Evolutionary conservation across 37 sponge, comb jelly and placozoan species (phyloP).

Genomic region (Agelas oroides): DNA sequence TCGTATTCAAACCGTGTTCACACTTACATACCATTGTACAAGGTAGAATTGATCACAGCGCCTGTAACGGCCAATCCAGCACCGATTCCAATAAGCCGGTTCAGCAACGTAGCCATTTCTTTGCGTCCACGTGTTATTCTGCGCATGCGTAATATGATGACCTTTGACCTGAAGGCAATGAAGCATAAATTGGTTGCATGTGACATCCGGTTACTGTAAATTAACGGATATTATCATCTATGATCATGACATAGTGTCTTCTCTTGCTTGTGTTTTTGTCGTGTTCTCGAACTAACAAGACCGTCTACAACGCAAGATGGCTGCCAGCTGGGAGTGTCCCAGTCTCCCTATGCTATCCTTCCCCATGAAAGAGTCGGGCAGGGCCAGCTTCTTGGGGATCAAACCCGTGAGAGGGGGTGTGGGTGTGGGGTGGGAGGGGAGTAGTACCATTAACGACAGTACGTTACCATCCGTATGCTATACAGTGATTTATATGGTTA

Average conservation of each 20-base stretch:
- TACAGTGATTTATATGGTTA: too few species aligned
- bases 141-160: background rate
- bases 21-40: slow-evolving; percentile 79
- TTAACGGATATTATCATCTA: slow-evolving; percentile 17
- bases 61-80: slow-evolving; percentile 83
- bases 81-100: slow-evolving; percentile 74
- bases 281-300: too few species aligned
- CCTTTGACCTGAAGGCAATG: background rate
- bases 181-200: too few species aligned
- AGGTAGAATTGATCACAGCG: slow-evolving; percentile 80
- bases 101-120: slow-evolving; percentile 58
- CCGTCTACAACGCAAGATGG: slow-evolving; percentile 36
- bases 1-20: too few species aligned
- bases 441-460: too few species aligned
- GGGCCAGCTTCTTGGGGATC: slow-evolving; percentile 57
- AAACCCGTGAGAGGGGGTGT: slow-evolving; percentile 70
- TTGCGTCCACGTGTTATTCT: too few species aligned
- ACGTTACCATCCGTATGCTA: too few species aligned
- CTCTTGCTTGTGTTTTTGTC: background rate
- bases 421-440: background rate
- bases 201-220: too few species aligned
- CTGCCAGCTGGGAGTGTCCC: slow-evolving; percentile 74
- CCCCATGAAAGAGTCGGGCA: slow-evolving; percentile 62
- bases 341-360: slow-evolving; percentile 72
- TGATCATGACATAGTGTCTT: slow-evolving; percentile 45